These are phyloP conservation scores for Bovichtus variegatus DNA, from an alignment of 2,797 vertebrate species.

Conservation along the genomic window DNA sequence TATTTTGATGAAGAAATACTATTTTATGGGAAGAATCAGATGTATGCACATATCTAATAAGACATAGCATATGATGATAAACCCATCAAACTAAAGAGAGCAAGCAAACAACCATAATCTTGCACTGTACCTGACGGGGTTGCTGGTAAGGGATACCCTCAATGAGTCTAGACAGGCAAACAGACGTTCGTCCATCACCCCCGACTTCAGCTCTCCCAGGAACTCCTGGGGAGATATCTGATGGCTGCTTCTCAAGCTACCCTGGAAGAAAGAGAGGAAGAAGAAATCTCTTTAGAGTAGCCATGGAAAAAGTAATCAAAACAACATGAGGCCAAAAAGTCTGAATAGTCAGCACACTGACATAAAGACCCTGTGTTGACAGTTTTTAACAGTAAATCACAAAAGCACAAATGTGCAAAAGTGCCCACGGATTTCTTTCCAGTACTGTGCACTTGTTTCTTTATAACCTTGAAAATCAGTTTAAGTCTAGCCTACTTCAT, in stretches of 20 bases:
- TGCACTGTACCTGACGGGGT: slow-evolving; percentile 94
- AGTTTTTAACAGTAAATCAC: neutral
- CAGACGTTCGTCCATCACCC: slow-evolving; percentile 92
- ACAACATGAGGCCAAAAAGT: neutral
- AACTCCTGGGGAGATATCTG: slow-evolving; percentile 96
- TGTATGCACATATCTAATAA: neutral
- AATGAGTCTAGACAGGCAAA: slow-evolving; percentile 94
- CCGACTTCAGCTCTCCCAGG: slow-evolving; percentile 93
- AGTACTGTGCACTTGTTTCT: neutral
- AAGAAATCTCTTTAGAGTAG: neutral
- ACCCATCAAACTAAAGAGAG: neutral
- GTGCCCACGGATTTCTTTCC: neutral
- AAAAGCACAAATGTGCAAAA: slow-evolving; percentile 8
- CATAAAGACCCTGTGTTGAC: neutral
- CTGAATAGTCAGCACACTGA: neutral
- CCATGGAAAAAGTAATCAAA: neutral
- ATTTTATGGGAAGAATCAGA: neutral
- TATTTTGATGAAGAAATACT: neutral
- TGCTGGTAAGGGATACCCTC: slow-evolving; percentile 96
- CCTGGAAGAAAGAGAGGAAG: slow-evolving; percentile 78
- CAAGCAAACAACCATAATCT: too few relatives aligned
- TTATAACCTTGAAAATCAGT: neutral
- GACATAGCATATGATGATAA: neutral
- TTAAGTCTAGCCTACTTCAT: neutral
- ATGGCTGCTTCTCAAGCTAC: slow-evolving; percentile 90